A percentile compares a stretch with the other conserved stretches of the same genome.
phyloP scores from a whole-genome alignment of 2,797 vertebrate species.

The Sebastes vulpes region DNA sequence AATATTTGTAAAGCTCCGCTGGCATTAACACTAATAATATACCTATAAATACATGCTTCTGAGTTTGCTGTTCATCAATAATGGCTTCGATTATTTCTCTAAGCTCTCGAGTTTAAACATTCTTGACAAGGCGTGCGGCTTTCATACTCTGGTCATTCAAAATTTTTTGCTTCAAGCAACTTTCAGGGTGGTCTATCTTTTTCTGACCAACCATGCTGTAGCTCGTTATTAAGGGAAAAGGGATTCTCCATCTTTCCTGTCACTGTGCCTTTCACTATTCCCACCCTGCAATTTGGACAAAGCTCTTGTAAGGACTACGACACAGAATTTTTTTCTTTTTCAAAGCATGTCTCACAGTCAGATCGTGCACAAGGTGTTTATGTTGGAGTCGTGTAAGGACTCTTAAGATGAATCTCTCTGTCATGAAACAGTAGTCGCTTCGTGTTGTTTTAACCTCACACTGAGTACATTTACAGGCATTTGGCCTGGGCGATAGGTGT shows the following conservation, averaged over 20 bases:
- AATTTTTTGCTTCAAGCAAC: not conserved
- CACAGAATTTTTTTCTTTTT: slow-evolving; percentile 18
- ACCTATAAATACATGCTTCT: not conserved
- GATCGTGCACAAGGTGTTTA: slow-evolving; percentile 68
- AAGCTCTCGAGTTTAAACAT: slow-evolving; percentile 36
- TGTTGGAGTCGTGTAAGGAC: slow-evolving; percentile 62
- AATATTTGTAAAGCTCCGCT: slow-evolving; percentile 10
- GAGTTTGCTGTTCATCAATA: slow-evolving; percentile 28
- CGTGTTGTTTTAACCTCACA: slow-evolving; percentile 77
- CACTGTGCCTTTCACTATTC: slow-evolving; percentile 34
- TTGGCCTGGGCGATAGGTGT: slow-evolving; percentile 61
- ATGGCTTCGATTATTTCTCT: slow-evolving; percentile 37
- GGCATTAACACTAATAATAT: slow-evolving; percentile 25
- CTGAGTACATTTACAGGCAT: slow-evolving; percentile 77
- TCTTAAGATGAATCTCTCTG: slow-evolving; percentile 68
- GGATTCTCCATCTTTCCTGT: slow-evolving; percentile 51
- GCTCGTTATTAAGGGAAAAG: slow-evolving; percentile 35
- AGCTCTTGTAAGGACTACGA: slow-evolving; percentile 15
- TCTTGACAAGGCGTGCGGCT: slow-evolving; percentile 2
- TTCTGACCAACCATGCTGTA: slow-evolving; percentile 22
- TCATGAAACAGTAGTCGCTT: slow-evolving; percentile 72
- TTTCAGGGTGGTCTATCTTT: slow-evolving; percentile 71
- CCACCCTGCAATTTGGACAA: slow-evolving; percentile 38
- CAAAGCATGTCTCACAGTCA: slow-evolving; percentile 14
- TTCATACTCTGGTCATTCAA: slow-evolving; percentile 14